phyloP scores from a whole-genome alignment of 2,888 invertebrate species.

The Tenthredo scrophulariae region DNA sequence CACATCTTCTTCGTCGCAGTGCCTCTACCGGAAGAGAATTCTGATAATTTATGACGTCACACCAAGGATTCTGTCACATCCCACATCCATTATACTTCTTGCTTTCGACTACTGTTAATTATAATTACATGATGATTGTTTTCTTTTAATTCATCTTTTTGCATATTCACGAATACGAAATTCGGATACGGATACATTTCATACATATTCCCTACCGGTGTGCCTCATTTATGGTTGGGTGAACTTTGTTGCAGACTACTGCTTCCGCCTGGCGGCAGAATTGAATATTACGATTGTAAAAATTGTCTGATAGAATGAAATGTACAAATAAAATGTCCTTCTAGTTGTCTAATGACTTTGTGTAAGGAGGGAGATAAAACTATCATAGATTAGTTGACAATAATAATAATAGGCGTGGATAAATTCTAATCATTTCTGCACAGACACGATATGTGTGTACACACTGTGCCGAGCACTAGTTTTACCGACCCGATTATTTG shows the following conservation, averaged over 20 bases:
- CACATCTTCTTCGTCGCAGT: background rate
- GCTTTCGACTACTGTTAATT: background rate
- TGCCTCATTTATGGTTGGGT: background rate
- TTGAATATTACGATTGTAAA: background rate
- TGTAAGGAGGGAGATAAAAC: background rate
- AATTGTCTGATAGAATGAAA: background rate
- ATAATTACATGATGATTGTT: background rate
- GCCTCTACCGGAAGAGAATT: background rate
- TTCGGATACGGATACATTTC: background rate
- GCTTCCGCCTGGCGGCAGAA: conserved; percentile 12
- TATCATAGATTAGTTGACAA: background rate
- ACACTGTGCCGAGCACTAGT: conserved; percentile 14
- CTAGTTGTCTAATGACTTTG: background rate
- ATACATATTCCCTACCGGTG: background rate
- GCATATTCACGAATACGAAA: background rate
- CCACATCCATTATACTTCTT: background rate
- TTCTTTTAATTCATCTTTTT: background rate
- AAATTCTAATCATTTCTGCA: background rate
- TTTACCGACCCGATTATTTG: conserved; percentile 25
- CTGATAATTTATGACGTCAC: background rate
- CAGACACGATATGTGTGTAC: background rate
- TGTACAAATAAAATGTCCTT: background rate
- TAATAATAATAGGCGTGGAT: background rate
- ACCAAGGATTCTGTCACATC: background rate
- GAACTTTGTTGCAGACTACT: background rate